phyloP scores from a whole-genome alignment of 2,888 invertebrate genomes.

The Ferdinandea cuprea region DNA sequence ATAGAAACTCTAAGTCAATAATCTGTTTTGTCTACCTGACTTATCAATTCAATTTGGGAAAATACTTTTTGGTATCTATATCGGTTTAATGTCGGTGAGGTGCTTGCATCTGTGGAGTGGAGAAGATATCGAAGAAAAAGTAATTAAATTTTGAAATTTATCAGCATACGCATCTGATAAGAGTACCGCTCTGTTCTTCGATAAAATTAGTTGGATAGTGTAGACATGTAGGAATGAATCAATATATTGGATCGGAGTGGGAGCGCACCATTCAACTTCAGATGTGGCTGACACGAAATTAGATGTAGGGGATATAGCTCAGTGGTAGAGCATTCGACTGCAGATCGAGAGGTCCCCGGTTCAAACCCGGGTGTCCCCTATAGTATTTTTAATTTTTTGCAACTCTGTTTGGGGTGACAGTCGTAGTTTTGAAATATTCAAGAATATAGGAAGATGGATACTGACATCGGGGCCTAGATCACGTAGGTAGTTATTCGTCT shows the following conservation, averaged over 20 bases:
- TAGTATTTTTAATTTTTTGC: no score
- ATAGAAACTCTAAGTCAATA: slow-evolving; percentile 39
- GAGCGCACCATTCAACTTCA: no score
- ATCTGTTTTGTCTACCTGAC: slow-evolving; percentile 31
- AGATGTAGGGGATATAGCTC: slow-evolving; percentile 78
- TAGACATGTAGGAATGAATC: neutral
- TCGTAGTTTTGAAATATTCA: no score
- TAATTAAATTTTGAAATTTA: slow-evolving; percentile 17
- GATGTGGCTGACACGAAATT: no score
- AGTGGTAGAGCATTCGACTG: slow-evolving; percentile 78
- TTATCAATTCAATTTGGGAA: slow-evolving; percentile 48
- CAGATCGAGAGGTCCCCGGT: slow-evolving; percentile 78
- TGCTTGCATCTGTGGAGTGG: neutral
- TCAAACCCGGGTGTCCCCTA: slow-evolving; percentile 78
- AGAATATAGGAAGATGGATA: no score
- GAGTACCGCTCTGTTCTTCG: slow-evolving; percentile 2
- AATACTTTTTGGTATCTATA: neutral
- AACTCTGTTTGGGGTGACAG: no score
- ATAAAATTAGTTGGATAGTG: neutral
- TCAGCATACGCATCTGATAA: slow-evolving; percentile 19
- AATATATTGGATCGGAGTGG: neutral
- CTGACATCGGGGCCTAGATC: no score
- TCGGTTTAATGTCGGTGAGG: neutral
- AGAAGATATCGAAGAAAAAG: neutral
- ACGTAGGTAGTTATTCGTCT: no score